Evolutionary conservation across 2,797 vertebrate genomes (phyloP), one percentile per base, ranked within the genome.

Genomic region (Lutjanus campechanus): DNA sequence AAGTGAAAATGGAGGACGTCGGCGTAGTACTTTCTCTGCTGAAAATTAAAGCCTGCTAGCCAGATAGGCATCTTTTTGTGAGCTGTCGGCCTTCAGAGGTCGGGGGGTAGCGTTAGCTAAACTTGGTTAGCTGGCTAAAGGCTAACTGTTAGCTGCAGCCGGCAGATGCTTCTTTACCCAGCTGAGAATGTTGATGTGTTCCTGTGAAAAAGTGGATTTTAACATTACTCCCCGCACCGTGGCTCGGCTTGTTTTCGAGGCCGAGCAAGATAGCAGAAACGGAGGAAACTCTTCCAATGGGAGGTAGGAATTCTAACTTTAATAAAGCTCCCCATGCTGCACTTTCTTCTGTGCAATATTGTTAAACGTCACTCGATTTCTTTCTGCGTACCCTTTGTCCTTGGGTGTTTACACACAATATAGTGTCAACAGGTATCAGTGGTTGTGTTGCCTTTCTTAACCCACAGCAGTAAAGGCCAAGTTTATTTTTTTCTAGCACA

Each of bases 201-300:
- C 96, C 81, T 94, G 92, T 71, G 95, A 96, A 54, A 96, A 96
- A 92, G 92, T 92, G 92, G 95, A 96, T 88, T 95, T 95, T 87
- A 95, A 93, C 87, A 77, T 95, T 43, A 81, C 94, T 17, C 76
- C 94, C 46, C 94, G 94, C 54, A 92, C 93, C 71, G 94, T 96
- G 62, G 90, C 94, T 71, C 94, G 94, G 88, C 93, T 94, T 16
- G 92, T 95, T 63, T 95, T 89, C 61, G 94, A 95, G 89, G 95
- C 95, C 89, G 96, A 96, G 78, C 94, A 92, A 59, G 94, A 95
- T 60, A 88, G 73, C 79, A 89, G 92, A 69, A 95, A 92, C 87
- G 95, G 93, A 71, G 94, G 92, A 58, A 93, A 93, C 86, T 95
- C 96, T 25, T 96, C 95, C 20, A 96, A 96, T 90, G 96, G 94